These are phyloP conservation scores for Encarsia formosa DNA, from an alignment of 2,888 invertebrate species.

Conservation along the genomic window DNA sequence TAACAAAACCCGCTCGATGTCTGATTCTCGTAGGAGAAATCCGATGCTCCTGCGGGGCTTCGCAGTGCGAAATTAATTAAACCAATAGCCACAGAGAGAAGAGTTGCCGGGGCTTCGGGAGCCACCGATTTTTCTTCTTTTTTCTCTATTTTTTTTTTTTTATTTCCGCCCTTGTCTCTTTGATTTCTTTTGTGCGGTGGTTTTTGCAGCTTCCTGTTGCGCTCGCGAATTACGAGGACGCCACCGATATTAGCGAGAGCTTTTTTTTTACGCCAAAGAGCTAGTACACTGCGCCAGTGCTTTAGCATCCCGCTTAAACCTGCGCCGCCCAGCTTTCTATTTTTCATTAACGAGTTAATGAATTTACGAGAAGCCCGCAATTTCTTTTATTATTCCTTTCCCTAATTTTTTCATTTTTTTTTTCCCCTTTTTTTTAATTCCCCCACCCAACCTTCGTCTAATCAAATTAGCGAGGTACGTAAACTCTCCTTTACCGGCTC, in stretches of 20 bases:
- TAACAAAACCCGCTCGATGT: no score
- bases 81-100: slow-evolving; percentile 36
- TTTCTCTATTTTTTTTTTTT: not conserved
- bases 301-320: slow-evolving; percentile 1
- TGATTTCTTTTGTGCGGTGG: not conserved
- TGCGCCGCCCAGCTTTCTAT: slow-evolving; percentile 8
- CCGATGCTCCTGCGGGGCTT: slow-evolving; percentile 25
- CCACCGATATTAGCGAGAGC: not conserved
- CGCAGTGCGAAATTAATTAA: slow-evolving; percentile 43
- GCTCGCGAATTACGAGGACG: not conserved
- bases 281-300: no score
- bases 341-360: slow-evolving; percentile 20
- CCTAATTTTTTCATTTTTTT: slow-evolving; percentile 7
- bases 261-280: no score
- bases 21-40: slow-evolving; percentile 30
- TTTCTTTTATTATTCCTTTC: slow-evolving; percentile 11
- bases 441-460: slow-evolving; percentile 12
- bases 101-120: not conserved
- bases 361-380: slow-evolving; percentile 18
- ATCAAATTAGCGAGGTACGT: slow-evolving; percentile 26
- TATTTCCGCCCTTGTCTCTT: not conserved
- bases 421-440: slow-evolving; percentile 9
- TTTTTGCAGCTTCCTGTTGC: slow-evolving; percentile 1
- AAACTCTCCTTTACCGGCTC: slow-evolving; percentile 21
- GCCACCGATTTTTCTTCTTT: not conserved